Evolutionary conservation across 2,113 vertebrate genomes (phyloP).

Genomic region (Epinephelus cyanopodus): DNA sequence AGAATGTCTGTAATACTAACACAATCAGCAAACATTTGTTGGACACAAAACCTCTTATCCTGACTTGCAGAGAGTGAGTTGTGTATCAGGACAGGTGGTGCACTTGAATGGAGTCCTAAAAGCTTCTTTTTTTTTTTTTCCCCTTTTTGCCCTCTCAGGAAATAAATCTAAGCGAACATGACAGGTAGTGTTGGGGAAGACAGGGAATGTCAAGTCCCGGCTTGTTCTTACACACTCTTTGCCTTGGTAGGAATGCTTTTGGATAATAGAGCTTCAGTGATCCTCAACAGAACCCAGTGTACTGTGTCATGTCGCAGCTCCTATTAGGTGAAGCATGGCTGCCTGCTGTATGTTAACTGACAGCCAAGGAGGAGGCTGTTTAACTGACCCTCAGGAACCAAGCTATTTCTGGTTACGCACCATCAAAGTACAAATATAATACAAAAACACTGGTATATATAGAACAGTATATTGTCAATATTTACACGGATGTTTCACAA

Average conservation of each 20-base stretch:
- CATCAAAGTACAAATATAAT: conserved; percentile 22
- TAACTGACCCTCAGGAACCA: neutral
- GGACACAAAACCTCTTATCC: conserved; percentile 3
- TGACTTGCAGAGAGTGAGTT: conserved; percentile 11
- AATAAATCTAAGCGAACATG: conserved; percentile 39
- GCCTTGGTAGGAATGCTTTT: conserved; percentile 47
- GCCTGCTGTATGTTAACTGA: conserved; percentile 57
- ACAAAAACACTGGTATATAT: neutral
- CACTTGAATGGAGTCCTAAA: conserved; percentile 9
- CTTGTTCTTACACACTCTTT: conserved; percentile 40
- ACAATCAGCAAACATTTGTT: neutral
- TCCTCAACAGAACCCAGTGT: conserved; percentile 28
- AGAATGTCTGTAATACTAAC: neutral
- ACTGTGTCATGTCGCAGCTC: conserved; percentile 48
- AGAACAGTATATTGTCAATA: conserved; percentile 6
- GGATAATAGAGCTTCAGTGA: conserved; percentile 49
- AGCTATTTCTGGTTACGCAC: conserved; percentile 34
- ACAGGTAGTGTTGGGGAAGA: conserved; percentile 24
- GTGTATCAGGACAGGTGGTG: conserved; percentile 19
- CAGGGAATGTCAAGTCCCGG: conserved; percentile 20
- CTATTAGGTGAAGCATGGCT: conserved; percentile 37
- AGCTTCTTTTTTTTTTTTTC: neutral
- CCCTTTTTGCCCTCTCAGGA: neutral
- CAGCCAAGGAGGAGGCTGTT: conserved; percentile 14
- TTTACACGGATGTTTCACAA: neutral